phyloP scores from a whole-genome alignment of 2,113 vertebrate species.

The Orthochromis malagaraziensis region DNA sequence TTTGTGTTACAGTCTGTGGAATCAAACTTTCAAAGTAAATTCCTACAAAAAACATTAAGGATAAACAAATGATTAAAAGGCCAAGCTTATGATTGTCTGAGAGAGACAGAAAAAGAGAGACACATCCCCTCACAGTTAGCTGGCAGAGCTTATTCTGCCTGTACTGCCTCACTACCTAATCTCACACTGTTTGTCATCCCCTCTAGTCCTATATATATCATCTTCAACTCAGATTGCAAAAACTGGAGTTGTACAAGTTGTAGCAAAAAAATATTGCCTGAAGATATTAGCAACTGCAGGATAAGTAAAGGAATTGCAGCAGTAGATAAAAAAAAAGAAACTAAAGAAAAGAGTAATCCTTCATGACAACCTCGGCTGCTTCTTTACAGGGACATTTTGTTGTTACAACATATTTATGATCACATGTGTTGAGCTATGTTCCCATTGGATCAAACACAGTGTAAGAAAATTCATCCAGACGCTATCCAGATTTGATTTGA shows the following conservation, averaged over 20 bases:
- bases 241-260: conserved; percentile 11
- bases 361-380: neutral
- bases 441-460: neutral
- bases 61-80: conserved; percentile 43
- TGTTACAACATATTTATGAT: neutral
- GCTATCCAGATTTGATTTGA: neutral
- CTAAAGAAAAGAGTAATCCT: neutral
- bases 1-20: conserved; percentile 21
- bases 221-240: conserved; percentile 10
- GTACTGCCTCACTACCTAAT: conserved; percentile 17
- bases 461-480: neutral
- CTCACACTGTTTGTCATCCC: conserved; percentile 33
- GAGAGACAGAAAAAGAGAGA: neutral
- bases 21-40: conserved; percentile 52
- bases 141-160: conserved; percentile 10
- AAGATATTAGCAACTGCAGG: neutral
- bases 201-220: conserved; percentile 25
- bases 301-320: neutral
- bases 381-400: neutral
- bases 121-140: neutral
- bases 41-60: conserved; percentile 31
- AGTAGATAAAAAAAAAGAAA: neutral
- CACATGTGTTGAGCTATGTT: neutral
- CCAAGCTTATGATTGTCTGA: conserved; percentile 29
- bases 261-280: conserved; percentile 9